phyloP scores from a whole-genome alignment of 2,797 vertebrate species.

The Carduelis carduelis region DNA sequence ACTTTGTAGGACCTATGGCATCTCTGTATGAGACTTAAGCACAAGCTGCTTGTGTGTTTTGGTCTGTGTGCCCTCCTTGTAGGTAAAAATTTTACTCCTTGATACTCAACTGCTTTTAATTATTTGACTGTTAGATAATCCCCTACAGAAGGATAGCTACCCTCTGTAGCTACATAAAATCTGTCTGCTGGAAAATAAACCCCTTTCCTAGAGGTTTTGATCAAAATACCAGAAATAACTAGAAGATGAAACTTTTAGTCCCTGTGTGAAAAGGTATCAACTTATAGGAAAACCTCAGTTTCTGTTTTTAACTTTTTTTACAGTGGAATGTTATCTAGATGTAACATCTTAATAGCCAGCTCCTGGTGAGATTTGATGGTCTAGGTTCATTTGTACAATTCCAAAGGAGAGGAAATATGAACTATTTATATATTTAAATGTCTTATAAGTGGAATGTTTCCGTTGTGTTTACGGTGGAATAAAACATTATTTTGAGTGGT shows the following conservation, averaged over 20 bases:
- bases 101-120: background rate
- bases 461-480: background rate
- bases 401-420: background rate
- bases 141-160: too few relatives aligned
- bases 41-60: background rate
- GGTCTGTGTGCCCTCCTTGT: background rate
- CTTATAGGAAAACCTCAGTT: background rate
- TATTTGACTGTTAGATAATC: background rate
- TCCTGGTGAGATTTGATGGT: background rate
- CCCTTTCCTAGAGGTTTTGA: background rate
- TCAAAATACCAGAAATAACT: slow-evolving; percentile 11
- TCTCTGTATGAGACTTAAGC: background rate
- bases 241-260: background rate
- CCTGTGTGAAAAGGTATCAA: background rate
- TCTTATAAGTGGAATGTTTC: background rate
- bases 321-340: background rate
- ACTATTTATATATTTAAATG: background rate
- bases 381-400: background rate
- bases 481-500: background rate
- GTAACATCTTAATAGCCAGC: background rate
- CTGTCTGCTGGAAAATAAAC: background rate
- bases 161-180: background rate
- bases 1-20: background rate
- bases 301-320: background rate
- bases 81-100: background rate